Conservation (phyloP, 2,797 vertebrate genomes). For the Silurus lanzhouensis region DNA sequence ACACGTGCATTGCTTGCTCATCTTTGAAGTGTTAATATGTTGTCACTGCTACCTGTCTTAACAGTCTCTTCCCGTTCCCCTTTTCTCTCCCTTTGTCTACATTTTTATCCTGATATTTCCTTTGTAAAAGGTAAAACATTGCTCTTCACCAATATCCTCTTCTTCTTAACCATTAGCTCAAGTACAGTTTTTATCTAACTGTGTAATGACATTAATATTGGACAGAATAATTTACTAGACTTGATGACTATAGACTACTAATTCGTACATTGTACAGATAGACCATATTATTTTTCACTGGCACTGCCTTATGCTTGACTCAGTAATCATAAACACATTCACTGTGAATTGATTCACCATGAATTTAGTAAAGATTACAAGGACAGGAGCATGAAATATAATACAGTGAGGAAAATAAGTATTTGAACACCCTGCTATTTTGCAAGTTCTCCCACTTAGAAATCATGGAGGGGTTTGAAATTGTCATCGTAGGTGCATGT, state of each 20-base stretch:
- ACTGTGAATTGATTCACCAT: neutral
- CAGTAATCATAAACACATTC: neutral
- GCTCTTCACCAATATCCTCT: neutral
- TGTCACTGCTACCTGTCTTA: slow-evolving; percentile 21
- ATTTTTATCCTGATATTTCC: neutral
- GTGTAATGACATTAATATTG: neutral
- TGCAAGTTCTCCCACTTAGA: too few species aligned
- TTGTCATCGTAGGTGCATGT: too few species aligned
- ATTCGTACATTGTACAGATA: neutral
- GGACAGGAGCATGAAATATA: neutral
- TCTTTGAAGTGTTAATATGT: slow-evolving; percentile 50
- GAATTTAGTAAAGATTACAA: neutral
- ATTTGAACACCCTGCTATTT: too few species aligned
- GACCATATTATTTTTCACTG: neutral
- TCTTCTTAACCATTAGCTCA: neutral
- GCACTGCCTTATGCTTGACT: neutral
- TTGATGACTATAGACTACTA: neutral
- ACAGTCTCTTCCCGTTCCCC: neutral
- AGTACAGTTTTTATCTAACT: neutral
- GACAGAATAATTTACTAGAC: neutral
- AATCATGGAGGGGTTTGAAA: too few species aligned
- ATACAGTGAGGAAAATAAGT: neutral
- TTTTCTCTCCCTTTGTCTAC: neutral
- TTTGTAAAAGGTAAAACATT: neutral
- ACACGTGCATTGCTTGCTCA: slow-evolving; percentile 36